Conservation (phyloP, 2,113 vertebrate genomes). For the Caracal caracal region DNA sequence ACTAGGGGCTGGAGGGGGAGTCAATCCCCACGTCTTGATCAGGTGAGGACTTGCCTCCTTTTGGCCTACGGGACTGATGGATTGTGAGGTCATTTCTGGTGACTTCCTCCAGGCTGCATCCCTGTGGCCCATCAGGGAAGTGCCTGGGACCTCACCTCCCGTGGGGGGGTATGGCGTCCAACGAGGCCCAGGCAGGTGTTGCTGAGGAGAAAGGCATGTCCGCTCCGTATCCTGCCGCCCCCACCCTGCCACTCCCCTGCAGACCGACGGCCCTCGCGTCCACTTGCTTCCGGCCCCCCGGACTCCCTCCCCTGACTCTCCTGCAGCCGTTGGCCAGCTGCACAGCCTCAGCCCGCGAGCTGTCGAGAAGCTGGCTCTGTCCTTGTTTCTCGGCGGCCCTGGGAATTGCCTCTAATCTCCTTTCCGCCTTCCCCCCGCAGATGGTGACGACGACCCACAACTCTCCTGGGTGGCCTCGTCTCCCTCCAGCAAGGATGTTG, state of each 20-base stretch:
- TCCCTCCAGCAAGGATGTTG: slow-evolving; percentile 99
- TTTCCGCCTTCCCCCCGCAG: slow-evolving; percentile 94
- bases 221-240: background rate
- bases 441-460: slow-evolving; percentile 98
- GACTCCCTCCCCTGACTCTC: background rate
- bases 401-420: slow-evolving; percentile 92
- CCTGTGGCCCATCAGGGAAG: background rate
- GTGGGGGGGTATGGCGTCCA: background rate
- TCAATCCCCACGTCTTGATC: background rate
- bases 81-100: slow-evolving; percentile 47
- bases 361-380: slow-evolving; percentile 87
- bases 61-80: background rate
- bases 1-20: background rate
- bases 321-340: slow-evolving; percentile 61
- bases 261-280: slow-evolving; percentile 55
- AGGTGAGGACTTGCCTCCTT: slow-evolving; percentile 1
- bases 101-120: background rate
- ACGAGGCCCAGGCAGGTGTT: slow-evolving; percentile 13
- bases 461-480: slow-evolving; percentile 99
- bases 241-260: slow-evolving; percentile 58
- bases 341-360: slow-evolving; percentile 82
- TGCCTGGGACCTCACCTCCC: background rate
- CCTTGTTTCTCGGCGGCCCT: slow-evolving; percentile 94
- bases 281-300: background rate
- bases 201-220: background rate